Percentiles rank a stretch among this genome's conserved stretches.
These are phyloP conservation scores for Laticauda laticaudata DNA, from an alignment of 2,113 vertebrate species.

Conservation along the genomic window DNA sequence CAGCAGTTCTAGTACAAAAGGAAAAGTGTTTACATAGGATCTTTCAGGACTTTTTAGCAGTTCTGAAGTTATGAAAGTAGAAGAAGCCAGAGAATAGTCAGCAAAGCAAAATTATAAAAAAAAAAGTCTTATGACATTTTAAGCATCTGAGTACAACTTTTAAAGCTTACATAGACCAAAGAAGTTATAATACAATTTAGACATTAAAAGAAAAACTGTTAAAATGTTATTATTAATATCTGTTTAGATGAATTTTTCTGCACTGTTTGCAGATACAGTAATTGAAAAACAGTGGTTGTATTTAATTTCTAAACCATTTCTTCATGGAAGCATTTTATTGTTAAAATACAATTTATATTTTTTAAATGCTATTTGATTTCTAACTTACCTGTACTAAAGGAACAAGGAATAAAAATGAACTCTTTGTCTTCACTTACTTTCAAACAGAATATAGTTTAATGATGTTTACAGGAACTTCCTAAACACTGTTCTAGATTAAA, in stretches of 20 bases:
- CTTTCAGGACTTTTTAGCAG: neutral
- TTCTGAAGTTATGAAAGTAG: neutral
- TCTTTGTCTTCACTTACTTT: neutral
- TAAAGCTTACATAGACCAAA: neutral
- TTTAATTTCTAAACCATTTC: neutral
- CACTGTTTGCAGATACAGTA: neutral
- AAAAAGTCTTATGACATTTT: neutral
- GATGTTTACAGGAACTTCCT: neutral
- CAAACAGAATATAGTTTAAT: neutral
- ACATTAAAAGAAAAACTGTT: neutral
- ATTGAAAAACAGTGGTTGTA: neutral
- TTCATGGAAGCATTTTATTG: neutral
- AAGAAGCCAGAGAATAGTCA: neutral
- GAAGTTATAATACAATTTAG: neutral
- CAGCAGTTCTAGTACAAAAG: neutral
- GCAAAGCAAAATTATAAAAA: neutral
- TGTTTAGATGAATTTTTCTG: neutral
- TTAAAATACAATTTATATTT: neutral
- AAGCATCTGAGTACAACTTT: neutral
- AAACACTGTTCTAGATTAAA: too few relatives aligned
- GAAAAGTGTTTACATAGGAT: neutral
- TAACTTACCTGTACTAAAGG: neutral
- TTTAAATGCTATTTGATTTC: neutral
- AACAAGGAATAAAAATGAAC: neutral
- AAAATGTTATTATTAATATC: neutral